A percentile compares a stretch with the other conserved stretches of the same genome.
phyloP scores from a whole-genome alignment of 2,888 invertebrate species.

The Dasysyrphus tricinctus region DNA sequence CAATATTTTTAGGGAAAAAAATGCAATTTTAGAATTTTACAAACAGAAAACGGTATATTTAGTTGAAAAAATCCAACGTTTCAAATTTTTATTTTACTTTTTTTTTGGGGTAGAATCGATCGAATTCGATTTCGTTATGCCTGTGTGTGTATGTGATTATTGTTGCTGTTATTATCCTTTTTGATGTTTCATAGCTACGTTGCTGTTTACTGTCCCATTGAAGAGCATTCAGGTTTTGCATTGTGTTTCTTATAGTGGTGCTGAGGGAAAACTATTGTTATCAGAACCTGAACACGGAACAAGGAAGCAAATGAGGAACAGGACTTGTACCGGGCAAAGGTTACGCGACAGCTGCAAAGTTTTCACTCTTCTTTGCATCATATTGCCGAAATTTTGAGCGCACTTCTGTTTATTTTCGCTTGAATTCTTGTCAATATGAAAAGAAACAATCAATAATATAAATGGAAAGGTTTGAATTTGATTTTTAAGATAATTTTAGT shows the following conservation, averaged over 20 bases:
- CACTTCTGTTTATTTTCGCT: conserved; percentile 68
- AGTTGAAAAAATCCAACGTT: conserved; percentile 56
- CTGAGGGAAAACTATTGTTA: conserved; percentile 65
- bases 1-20: conserved; percentile 66
- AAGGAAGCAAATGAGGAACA: conserved; percentile 74
- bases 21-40: conserved; percentile 73
- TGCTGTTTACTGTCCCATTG: conserved; percentile 74
- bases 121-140: conserved; percentile 73
- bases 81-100: conserved; percentile 14
- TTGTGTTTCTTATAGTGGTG: conserved; percentile 54
- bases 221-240: conserved; percentile 74
- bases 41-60: conserved; percentile 48
- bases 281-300: conserved; percentile 73
- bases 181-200: conserved; percentile 42
- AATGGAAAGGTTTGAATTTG: neutral
- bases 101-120: conserved; percentile 71
- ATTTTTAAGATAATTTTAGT: neutral
- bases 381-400: conserved; percentile 40
- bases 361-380: conserved; percentile 58
- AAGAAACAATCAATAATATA: neutral
- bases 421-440: conserved; percentile 41
- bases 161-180: conserved; percentile 62
- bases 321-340: conserved; percentile 76
- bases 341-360: conserved; percentile 76
- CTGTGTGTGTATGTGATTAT: conserved; percentile 37